These are phyloP conservation scores for Dryocosmus kuriphilus DNA, from an alignment of 2,888 invertebrate species.

Conservation along the genomic window DNA sequence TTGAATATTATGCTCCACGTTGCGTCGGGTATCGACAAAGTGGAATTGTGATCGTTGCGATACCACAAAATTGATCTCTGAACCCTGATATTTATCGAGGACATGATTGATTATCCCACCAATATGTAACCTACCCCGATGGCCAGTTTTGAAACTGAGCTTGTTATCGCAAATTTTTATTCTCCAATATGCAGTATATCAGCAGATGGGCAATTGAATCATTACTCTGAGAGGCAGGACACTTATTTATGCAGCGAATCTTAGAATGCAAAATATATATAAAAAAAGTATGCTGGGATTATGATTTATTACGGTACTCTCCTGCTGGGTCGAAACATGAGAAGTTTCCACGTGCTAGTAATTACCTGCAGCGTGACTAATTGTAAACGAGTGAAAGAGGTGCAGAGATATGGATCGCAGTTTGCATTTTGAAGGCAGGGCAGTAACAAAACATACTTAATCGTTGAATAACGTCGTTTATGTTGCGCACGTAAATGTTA, in stretches of 20 bases:
- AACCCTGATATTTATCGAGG: constrained; percentile 51
- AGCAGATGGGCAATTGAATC: not conserved
- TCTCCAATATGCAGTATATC: not conserved
- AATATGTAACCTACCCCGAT: not conserved
- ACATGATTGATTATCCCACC: constrained; percentile 51
- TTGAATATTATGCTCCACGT: too few relatives aligned
- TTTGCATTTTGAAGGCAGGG: not conserved
- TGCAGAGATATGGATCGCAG: not conserved
- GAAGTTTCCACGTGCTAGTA: constrained; percentile 9
- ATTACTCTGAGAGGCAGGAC: not conserved
- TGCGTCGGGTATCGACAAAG: not conserved
- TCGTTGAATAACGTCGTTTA: not conserved
- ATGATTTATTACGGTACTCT: not conserved
- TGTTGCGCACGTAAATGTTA: not conserved
- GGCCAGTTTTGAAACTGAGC: not conserved
- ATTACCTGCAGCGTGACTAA: constrained; percentile 47
- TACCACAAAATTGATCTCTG: constrained; percentile 51
- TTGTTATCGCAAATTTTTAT: not conserved
- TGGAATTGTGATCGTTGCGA: not conserved
- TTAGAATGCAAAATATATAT: not conserved
- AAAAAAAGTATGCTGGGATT: not conserved
- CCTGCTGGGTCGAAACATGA: constrained; percentile 1
- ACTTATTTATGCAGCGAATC: not conserved
- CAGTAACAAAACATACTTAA: constrained; percentile 1
- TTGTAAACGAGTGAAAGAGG: constrained; percentile 28